Evolutionary conservation across 2,888 invertebrate species (phyloP), one percentile per base, ranked within the genome.

Genomic region (Neoitamus cyanurus): DNA sequence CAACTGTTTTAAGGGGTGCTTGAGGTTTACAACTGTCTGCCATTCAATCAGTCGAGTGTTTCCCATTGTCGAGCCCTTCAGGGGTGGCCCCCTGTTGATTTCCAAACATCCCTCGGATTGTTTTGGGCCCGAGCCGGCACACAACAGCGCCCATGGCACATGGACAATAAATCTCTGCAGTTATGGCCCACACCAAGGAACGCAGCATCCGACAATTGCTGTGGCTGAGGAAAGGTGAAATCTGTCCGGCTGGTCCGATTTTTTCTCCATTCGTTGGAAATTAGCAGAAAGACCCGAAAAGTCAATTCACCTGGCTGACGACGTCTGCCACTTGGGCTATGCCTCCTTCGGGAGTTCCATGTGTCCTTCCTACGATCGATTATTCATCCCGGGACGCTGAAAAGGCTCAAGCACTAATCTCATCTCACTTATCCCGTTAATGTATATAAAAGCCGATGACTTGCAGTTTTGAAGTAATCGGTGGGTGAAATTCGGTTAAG

Each of bases 1-100:
- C 83, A 83, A 85, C 84, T 84, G 83, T 85, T 85, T 85, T 85
- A 84, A 85, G 85, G 85, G 85, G 83, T 84, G 84, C 85, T 85
- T 85, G 85, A 85, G 85, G 85, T 85, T 85, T 85, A 85, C 85
- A 85, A 85, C 83, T 83, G 83, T 83, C 83, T 83, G 36, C 42
- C 75, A 70, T 58, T 83, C 48, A 83, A 73, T 83, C 42, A 83
- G 31, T 83, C 83, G 58, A 85, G 85, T 78, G 85, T 30, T 85
- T 78, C 31, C 30, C 70, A 58, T 85, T 78, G 84, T 84, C 84
- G 80, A 20, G 73, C 70, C 73, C 72, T 84, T 78, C 58, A 83
- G 83, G 72, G 83, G 84, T 37, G 46, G 83, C 85, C 85, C 85
- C 86, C 86, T 84, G 86, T 86, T 84, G 86, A 84, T 85, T 85